Conservation (phyloP, 2,888 invertebrate species). For the Arctia plantaginis region DNA sequence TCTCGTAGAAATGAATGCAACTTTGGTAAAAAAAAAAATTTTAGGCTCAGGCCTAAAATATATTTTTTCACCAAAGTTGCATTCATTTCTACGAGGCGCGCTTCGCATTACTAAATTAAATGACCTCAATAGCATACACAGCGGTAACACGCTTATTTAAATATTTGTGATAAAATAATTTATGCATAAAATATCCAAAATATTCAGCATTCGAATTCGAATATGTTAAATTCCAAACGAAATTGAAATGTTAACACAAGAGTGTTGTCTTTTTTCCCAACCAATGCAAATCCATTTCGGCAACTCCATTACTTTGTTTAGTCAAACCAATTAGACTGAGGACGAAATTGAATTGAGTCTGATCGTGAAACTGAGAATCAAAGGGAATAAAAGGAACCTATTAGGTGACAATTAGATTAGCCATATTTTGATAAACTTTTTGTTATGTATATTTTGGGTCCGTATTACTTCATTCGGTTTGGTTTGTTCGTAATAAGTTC, state of each 20-base stretch:
- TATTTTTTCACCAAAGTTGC: not conserved
- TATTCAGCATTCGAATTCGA: not conserved
- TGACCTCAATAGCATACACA: not conserved
- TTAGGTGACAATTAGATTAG: constrained; percentile 23
- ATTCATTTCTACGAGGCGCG: not conserved
- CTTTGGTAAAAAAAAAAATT: not conserved
- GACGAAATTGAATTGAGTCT: constrained; percentile 40
- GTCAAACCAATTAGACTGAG: constrained; percentile 41
- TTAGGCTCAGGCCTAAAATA: not conserved
- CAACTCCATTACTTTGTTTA: constrained; percentile 37
- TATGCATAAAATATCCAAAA: not conserved
- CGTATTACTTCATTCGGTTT: not conserved
- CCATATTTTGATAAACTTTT: constrained; percentile 7
- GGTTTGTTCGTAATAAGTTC: not conserved
- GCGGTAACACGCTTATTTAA: not conserved
- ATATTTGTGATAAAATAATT: not conserved
- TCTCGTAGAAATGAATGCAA: not conserved
- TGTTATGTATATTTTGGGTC: not conserved
- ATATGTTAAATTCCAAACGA: constrained; percentile 24
- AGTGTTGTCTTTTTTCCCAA: constrained; percentile 27
- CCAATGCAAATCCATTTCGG: constrained; percentile 37
- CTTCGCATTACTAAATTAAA: not conserved
- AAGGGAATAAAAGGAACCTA: constrained; percentile 17
- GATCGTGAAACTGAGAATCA: constrained; percentile 23
- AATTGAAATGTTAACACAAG: constrained; percentile 23